These are phyloP conservation scores for Linurgus olivaceus DNA, from an alignment of 2,797 vertebrate genomes.

Conservation along the genomic window DNA sequence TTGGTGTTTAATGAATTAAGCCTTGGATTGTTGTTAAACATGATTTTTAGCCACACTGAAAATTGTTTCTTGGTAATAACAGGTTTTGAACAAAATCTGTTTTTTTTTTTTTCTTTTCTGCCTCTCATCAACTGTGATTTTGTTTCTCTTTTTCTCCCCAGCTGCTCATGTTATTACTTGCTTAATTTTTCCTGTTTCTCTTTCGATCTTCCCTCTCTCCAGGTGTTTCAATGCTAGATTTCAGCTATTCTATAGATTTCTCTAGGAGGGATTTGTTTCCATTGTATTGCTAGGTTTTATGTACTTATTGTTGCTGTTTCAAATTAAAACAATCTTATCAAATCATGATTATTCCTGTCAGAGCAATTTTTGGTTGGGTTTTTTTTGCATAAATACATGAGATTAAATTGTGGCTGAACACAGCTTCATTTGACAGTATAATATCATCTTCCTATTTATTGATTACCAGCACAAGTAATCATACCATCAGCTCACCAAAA, in stretches of 20 bases:
- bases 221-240: constrained; percentile 31
- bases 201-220: constrained; percentile 31
- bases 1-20: constrained; percentile 41
- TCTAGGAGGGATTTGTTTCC: neutral
- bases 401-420: neutral
- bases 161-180: constrained; percentile 65
- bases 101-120: neutral
- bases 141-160: constrained; percentile 51
- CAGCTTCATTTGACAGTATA: neutral
- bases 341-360: neutral
- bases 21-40: constrained; percentile 51
- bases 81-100: constrained; percentile 58
- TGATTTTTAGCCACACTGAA: constrained; percentile 58
- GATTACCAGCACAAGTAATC: neutral
- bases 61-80: constrained; percentile 64
- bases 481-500: neutral
- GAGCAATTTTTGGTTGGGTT: neutral
- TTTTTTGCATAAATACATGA: neutral
- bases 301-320: neutral
- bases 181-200: constrained; percentile 59
- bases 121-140: constrained; percentile 52
- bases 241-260: neutral
- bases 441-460: neutral
- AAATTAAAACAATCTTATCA: neutral
- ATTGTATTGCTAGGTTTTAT: neutral